Conservation (phyloP, 2,797 vertebrate genomes). For the Schizopygopsis pylzovi region DNA sequence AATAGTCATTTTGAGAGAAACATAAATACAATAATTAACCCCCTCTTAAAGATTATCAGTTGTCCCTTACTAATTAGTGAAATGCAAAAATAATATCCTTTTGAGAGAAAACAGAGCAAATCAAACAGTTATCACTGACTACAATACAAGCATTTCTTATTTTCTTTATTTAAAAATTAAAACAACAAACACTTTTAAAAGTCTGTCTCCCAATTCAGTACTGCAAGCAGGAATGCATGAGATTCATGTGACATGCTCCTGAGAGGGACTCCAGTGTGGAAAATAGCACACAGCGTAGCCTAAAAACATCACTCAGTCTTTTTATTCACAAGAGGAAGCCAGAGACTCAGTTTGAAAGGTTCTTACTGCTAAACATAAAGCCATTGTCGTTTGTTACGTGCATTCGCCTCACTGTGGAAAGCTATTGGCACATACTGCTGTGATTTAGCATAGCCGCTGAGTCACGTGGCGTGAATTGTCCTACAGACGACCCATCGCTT, state of each 20-base stretch:
- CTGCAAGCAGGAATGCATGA: neutral
- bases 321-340: slow-evolving; percentile 15
- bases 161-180: slow-evolving; percentile 9
- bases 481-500: slow-evolving; percentile 5
- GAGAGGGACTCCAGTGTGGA: slow-evolving; percentile 14
- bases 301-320: slow-evolving; percentile 34
- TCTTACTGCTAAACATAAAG: slow-evolving; percentile 7
- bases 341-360: neutral
- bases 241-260: slow-evolving; percentile 1
- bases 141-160: neutral
- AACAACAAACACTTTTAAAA: slow-evolving; percentile 14
- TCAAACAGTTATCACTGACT: neutral
- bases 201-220: neutral
- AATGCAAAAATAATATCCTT: neutral
- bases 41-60: neutral
- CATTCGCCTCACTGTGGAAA: neutral
- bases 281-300: slow-evolving; percentile 27
- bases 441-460: slow-evolving; percentile 11
- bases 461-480: slow-evolving; percentile 12
- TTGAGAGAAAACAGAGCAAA: neutral
- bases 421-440: neutral
- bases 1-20: neutral
- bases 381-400: neutral
- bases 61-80: neutral
- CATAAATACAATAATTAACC: neutral